phyloP scores from a whole-genome alignment of 1,140 invertebrate genomes.

The Drosophila mauritiana region DNA sequence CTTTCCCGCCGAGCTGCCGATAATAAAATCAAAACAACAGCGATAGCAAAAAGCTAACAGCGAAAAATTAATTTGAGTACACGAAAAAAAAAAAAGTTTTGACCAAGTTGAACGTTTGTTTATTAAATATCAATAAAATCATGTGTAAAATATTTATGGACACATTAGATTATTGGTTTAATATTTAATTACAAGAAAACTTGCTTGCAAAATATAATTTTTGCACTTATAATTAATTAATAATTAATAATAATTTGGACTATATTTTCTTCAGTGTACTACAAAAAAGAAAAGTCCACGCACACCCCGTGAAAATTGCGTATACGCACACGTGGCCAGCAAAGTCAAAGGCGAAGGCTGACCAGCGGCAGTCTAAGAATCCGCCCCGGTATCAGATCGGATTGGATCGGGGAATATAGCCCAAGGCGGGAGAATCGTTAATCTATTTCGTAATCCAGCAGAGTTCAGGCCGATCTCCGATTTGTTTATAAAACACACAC shows the following conservation, averaged over 20 bases:
- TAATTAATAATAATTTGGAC: no score
- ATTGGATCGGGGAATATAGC: conserved; percentile 6
- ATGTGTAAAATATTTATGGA: no score
- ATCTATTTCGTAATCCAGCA: conserved; percentile 60
- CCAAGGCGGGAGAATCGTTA: conserved; percentile 47
- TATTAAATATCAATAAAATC: not conserved
- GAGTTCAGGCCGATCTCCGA: conserved; percentile 41
- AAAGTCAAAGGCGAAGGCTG: conserved; percentile 78
- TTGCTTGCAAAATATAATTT: no score
- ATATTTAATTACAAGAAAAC: no score
- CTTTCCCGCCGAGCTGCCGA: conserved; percentile 62
- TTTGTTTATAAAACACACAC: conserved; percentile 50
- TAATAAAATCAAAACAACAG: conserved; percentile 66
- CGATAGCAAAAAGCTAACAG: conserved; percentile 14
- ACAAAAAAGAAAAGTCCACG: conserved; percentile 6
- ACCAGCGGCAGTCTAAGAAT: conserved; percentile 21
- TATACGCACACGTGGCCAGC: conserved; percentile 78
- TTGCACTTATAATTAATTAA: no score
- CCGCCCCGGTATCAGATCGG: not conserved
- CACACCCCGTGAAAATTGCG: conserved; percentile 53
- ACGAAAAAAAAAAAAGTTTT: not conserved
- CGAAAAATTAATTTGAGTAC: conserved; percentile 15
- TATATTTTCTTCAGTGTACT: not conserved
- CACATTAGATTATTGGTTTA: no score
- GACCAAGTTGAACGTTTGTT: no score